Conservation (phyloP, 2,797 vertebrate genomes). For the Bradypodion ventrale region DNA sequence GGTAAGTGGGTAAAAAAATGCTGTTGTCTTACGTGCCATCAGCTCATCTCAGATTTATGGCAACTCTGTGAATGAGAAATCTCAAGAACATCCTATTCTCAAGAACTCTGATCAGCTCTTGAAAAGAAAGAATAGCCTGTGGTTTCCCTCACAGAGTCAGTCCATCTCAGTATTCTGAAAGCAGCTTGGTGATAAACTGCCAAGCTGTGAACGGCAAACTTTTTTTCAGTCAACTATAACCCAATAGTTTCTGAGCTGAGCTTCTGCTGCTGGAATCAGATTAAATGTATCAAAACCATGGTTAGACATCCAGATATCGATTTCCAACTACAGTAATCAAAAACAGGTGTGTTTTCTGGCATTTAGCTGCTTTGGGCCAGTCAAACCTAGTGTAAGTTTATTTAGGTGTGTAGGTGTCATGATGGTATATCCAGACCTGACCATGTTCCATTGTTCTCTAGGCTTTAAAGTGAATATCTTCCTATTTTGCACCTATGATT, state of each 20-base stretch:
- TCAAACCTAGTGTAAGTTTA: not conserved
- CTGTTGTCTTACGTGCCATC: too few relatives aligned
- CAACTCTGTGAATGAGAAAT: too few relatives aligned
- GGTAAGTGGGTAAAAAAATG: too few relatives aligned
- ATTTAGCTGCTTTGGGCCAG: constrained; percentile 14
- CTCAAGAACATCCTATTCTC: too few relatives aligned
- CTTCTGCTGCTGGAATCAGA: constrained; percentile 29
- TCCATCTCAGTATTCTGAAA: constrained; percentile 29
- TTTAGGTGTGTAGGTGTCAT: not conserved
- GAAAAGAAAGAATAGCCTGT: too few relatives aligned
- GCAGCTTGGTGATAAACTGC: constrained; percentile 22
- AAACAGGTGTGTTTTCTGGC: constrained; percentile 23
- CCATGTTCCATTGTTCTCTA: not conserved
- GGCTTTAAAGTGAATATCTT: constrained; percentile 1
- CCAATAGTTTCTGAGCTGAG: not conserved
- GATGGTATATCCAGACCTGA: not conserved
- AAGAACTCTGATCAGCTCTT: too few relatives aligned
- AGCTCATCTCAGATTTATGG: too few relatives aligned
- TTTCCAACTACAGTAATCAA: constrained; percentile 44
- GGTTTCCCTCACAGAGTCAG: too few relatives aligned
- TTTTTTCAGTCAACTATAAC: constrained; percentile 45
- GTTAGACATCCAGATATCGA: constrained; percentile 24
- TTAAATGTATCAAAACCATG: constrained; percentile 40
- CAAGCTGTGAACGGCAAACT: constrained; percentile 20
- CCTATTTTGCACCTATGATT: not conserved